These are phyloP conservation scores for Drosophila lacicola DNA, from an alignment of 2,888 invertebrate genomes.

Conservation along the genomic window DNA sequence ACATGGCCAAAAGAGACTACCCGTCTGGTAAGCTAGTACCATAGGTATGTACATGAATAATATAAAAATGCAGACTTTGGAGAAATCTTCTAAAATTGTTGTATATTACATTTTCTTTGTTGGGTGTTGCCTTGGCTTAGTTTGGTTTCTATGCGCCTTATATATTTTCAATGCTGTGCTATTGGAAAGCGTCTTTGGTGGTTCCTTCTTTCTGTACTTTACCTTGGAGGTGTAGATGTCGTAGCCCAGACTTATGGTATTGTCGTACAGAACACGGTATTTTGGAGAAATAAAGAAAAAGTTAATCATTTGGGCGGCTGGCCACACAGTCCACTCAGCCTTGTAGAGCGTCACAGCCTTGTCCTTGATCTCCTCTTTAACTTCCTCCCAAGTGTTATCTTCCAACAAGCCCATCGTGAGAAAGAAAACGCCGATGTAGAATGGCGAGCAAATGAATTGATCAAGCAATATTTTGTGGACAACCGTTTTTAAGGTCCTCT, in stretches of 20 bases:
- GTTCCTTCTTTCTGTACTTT: conserved; percentile 86
- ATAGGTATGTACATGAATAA: not conserved
- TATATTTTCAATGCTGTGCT: conserved; percentile 12
- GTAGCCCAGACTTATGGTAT: conserved; percentile 92
- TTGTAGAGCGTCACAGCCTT: conserved; percentile 91
- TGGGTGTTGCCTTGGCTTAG: not conserved
- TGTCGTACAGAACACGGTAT: conserved; percentile 94
- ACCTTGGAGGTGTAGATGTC: conserved; percentile 93
- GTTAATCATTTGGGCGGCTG: conserved; percentile 94
- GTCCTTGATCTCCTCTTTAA: conserved; percentile 88
- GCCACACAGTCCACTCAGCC: conserved; percentile 96
- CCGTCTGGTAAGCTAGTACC: too few species aligned
- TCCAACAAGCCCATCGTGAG: conserved; percentile 90
- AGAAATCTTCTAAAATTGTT: not conserved
- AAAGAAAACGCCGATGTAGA: conserved; percentile 91
- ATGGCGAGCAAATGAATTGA: conserved; percentile 92
- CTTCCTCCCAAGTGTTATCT: conserved; percentile 86
- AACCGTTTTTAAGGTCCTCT: conserved; percentile 88
- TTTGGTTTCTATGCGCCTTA: conserved; percentile 14
- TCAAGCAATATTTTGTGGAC: conserved; percentile 92
- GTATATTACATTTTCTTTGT: not conserved
- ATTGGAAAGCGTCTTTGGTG: conserved; percentile 2
- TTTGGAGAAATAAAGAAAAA: conserved; percentile 92
- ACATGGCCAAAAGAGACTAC: too few species aligned
- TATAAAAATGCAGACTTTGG: not conserved